These are phyloP conservation scores for Dasyprocta punctata DNA, from an alignment of 2,113 vertebrate genomes.

Conservation along the genomic window DNA sequence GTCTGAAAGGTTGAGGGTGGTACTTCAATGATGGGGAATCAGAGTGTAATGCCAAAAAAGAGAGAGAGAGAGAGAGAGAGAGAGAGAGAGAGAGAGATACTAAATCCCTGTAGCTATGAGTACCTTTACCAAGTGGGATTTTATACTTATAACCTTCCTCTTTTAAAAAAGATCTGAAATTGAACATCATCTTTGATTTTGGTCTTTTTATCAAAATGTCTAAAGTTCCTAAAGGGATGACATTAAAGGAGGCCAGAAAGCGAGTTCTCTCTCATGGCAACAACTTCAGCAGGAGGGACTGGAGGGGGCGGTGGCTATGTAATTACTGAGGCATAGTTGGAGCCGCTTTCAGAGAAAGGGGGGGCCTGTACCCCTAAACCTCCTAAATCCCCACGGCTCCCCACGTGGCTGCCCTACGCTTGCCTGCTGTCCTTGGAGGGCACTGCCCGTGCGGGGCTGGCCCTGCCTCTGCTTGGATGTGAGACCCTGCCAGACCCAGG, in stretches of 20 bases:
- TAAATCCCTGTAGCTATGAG: not conserved
- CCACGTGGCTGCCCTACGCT: not conserved
- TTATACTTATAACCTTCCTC: conserved; percentile 2
- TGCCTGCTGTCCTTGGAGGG: fast-evolving
- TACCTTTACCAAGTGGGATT: not conserved
- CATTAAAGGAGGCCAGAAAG: conserved; percentile 27
- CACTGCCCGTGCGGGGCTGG: fast-evolving
- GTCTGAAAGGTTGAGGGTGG: not conserved
- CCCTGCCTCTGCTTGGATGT: not conserved
- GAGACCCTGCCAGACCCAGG: not conserved
- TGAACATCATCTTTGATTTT: conserved; percentile 56
- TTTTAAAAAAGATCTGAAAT: conserved; percentile 53
- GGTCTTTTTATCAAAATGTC: conserved; percentile 50
- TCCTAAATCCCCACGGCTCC: too few species aligned
- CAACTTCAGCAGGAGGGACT: not conserved
- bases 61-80: too few species aligned
- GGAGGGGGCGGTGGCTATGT: not conserved
- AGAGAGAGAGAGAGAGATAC: not conserved
- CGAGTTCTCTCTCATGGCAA: not conserved
- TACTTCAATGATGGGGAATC: conserved; percentile 56
- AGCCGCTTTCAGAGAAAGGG: not conserved
- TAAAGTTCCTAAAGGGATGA: not conserved
- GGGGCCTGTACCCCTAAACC: not conserved
- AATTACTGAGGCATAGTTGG: not conserved
- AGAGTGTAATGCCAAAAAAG: conserved; percentile 62